phyloP scores from a whole-genome alignment of 1,140 invertebrate genomes.

The Drosophila melanica region DNA sequence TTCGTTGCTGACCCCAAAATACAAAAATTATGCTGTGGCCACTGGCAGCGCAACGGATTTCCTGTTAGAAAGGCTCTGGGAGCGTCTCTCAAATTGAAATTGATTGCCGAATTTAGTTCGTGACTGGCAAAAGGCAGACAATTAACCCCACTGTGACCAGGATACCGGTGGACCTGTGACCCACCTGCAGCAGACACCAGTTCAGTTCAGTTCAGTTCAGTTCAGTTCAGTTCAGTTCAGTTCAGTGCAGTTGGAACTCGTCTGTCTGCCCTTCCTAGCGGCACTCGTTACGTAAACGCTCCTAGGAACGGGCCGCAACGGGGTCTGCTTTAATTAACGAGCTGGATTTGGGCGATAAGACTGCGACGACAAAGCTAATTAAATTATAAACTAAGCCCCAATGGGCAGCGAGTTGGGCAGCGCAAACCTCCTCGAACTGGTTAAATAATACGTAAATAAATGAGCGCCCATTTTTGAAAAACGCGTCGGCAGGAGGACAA shows the following conservation, averaged over 20 bases:
- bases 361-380: conserved; percentile 64
- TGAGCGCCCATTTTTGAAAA: conserved; percentile 47
- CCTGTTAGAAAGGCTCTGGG: conserved; percentile 78
- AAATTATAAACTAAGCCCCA: conserved; percentile 69
- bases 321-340: conserved; percentile 50
- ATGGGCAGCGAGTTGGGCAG: neutral
- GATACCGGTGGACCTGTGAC: conserved; percentile 31
- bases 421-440: conserved; percentile 13
- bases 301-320: neutral
- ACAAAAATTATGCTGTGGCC: neutral
- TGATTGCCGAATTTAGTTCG: conserved; percentile 68
- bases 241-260: conserved; percentile 10
- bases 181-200: conserved; percentile 29
- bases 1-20: conserved; percentile 52
- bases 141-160: conserved; percentile 61
- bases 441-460: conserved; percentile 75
- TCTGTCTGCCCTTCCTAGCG: too few species aligned
- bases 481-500: neutral
- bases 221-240: conserved; percentile 32
- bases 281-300: conserved; percentile 59
- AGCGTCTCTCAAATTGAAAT: conserved; percentile 52
- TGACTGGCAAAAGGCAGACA: conserved; percentile 71
- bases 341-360: conserved; percentile 52
- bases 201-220: conserved; percentile 29
- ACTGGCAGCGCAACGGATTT: conserved; percentile 58